Conservation (phyloP, 1,140 invertebrate genomes). For the Calosoma granatense region DNA sequence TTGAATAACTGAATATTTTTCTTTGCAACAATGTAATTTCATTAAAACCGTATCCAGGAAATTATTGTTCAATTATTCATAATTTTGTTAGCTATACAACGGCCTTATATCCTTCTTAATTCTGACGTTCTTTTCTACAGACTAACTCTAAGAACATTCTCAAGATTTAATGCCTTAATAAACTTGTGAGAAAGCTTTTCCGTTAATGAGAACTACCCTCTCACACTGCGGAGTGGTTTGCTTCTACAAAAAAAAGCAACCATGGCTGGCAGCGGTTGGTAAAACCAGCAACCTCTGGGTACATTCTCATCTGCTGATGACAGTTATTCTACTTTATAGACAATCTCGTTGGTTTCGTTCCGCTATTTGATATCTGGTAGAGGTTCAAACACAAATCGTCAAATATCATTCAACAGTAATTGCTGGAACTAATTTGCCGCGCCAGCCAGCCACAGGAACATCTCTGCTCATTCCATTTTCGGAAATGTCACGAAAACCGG, state of each 20-base stretch:
- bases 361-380: not conserved
- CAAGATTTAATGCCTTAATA: constrained; percentile 6
- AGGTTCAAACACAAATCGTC: too few species aligned
- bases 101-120: not conserved
- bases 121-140: not conserved
- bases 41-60: too few species aligned
- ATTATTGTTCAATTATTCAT: too few species aligned
- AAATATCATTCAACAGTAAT: too few species aligned
- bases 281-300: not conserved
- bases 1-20: too few species aligned
- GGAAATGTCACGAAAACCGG: too few species aligned
- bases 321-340: not conserved
- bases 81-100: too few species aligned
- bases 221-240: not conserved
- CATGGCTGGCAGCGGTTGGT: not conserved
- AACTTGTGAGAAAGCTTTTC: constrained; percentile 1
- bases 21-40: too few species aligned
- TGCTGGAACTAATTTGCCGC: too few species aligned
- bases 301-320: not conserved
- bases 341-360: not conserved
- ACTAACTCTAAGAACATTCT: not conserved
- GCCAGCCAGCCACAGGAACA: too few species aligned
- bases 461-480: too few species aligned
- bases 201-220: not conserved
- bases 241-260: not conserved